Conservation (phyloP, 2,797 vertebrate species). For the Steatocranus sp. region DNA sequence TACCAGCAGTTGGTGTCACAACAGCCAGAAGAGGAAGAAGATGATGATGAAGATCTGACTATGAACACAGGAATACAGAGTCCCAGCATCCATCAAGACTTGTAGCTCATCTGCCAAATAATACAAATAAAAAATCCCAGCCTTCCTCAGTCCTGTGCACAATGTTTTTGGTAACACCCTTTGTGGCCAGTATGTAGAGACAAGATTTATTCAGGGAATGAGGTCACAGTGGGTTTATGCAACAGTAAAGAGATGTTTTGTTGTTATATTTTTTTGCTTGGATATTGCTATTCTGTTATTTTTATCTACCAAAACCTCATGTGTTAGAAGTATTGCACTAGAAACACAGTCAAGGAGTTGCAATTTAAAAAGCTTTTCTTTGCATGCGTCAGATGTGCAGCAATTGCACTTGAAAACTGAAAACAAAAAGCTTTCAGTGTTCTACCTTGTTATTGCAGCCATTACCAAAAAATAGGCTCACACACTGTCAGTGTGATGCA, state of each 20-base stretch:
- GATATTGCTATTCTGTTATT: conserved; percentile 40
- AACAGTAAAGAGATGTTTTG: conserved; percentile 62
- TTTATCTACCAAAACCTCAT: not conserved
- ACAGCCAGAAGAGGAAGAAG: conserved; percentile 59
- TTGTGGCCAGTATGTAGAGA: conserved; percentile 47
- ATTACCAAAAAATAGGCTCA: conserved; percentile 53
- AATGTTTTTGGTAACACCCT: conserved; percentile 26
- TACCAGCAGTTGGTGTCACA: conserved; percentile 85
- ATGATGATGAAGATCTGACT: conserved; percentile 43
- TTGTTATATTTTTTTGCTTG: conserved; percentile 31
- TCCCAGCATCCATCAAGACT: conserved; percentile 70
- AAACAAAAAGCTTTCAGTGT: conserved; percentile 36
- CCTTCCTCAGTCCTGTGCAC: conserved; percentile 56
- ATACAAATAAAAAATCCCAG: conserved; percentile 4
- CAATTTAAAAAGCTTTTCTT: conserved; percentile 4
- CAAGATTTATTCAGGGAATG: conserved; percentile 72
- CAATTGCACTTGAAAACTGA: conserved; percentile 56
- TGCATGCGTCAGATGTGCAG: conserved; percentile 55
- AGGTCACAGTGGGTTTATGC: conserved; percentile 73
- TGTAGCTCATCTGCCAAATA: conserved; percentile 67
- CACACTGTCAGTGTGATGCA: conserved; percentile 60
- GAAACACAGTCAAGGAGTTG: conserved; percentile 29
- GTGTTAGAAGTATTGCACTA: conserved; percentile 56
- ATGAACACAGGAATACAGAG: conserved; percentile 47
- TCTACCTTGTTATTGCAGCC: conserved; percentile 33